Conservation (phyloP, 2,888 invertebrate genomes). For the Rhabditoides inermis region DNA sequence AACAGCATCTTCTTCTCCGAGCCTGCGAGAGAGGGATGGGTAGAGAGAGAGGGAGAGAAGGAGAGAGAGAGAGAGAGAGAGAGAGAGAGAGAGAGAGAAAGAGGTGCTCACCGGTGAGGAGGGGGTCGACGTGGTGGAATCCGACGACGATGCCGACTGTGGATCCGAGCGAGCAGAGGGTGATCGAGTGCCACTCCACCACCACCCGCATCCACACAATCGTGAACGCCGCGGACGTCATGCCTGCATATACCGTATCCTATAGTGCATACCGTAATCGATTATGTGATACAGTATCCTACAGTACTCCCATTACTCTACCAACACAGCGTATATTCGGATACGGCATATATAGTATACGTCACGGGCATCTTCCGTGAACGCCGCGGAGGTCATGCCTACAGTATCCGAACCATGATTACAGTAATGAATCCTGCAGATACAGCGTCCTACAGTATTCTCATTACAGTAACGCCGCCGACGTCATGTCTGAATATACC, state of each 20-base stretch:
- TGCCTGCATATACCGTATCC: conserved; percentile 24
- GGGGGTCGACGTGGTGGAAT: conserved; percentile 13
- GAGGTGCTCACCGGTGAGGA: too few relatives aligned
- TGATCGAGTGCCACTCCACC: conserved; percentile 38
- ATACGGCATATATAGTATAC: too few relatives aligned
- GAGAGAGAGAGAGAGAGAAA: conserved; percentile 3
- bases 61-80: conserved; percentile 32
- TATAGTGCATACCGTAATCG: too few relatives aligned
- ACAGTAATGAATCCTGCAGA: too few relatives aligned
- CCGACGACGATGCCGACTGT: conserved; percentile 46
- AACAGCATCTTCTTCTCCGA: conserved; percentile 52
- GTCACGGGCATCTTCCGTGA: too few relatives aligned
- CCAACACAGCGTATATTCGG: too few relatives aligned
- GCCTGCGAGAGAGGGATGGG: conserved; percentile 43
- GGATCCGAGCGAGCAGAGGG: conserved; percentile 39
- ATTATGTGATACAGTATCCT: too few relatives aligned
- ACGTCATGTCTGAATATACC: conserved; percentile 41
- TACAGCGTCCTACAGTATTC: too few relatives aligned
- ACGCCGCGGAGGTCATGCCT: conserved; percentile 19
- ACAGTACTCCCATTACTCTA: too few relatives aligned
- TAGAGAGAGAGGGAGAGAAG: conserved; percentile 3
- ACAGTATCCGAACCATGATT: not conserved
- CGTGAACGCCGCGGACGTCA: conserved; percentile 45
- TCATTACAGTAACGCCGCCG: too few relatives aligned
- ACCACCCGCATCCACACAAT: conserved; percentile 45